Conservation (phyloP, 53 echinoderm and acorn worm species). For the Hippasteria phrygiana region DNA sequence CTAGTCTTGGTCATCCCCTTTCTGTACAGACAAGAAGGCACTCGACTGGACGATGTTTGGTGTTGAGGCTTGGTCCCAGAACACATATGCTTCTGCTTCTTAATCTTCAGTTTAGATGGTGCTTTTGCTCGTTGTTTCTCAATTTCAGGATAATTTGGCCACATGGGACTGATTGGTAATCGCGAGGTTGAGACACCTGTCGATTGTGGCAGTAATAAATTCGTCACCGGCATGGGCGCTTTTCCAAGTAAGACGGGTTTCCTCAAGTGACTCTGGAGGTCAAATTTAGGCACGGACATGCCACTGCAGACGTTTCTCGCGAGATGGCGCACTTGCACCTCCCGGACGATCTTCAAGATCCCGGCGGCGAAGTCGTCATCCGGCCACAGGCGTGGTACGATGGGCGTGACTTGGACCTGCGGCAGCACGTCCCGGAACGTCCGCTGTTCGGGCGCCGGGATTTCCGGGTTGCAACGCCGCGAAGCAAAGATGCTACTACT, state of each 20-base stretch:
- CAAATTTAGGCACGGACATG: background rate
- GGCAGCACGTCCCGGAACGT: constrained; percentile 32
- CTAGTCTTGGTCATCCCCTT: constrained; percentile 41
- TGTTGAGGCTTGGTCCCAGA: background rate
- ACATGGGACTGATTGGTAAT: background rate
- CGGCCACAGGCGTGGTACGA: constrained; percentile 54
- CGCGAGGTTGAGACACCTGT: background rate
- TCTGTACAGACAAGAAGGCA: background rate
- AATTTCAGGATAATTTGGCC: background rate
- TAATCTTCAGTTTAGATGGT: background rate
- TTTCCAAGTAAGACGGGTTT: background rate
- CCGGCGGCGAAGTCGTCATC: constrained; percentile 37
- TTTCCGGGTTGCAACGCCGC: constrained; percentile 15
- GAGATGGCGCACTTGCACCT: constrained; percentile 52
- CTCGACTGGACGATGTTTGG: background rate
- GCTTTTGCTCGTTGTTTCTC: background rate
- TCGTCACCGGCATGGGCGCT: constrained; percentile 8
- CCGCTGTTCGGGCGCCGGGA: constrained; percentile 24
- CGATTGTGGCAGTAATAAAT: background rate
- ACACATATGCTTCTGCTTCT: background rate
- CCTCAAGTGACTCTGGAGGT: background rate
- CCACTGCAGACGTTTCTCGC: constrained; percentile 46
- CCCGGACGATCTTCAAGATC: constrained; percentile 41
- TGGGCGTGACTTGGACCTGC: constrained; percentile 30
- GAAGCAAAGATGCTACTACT: constrained; percentile 27